phyloP scores from a whole-genome alignment of 1,140 invertebrate genomes.

The Plutomurus gul region DNA sequence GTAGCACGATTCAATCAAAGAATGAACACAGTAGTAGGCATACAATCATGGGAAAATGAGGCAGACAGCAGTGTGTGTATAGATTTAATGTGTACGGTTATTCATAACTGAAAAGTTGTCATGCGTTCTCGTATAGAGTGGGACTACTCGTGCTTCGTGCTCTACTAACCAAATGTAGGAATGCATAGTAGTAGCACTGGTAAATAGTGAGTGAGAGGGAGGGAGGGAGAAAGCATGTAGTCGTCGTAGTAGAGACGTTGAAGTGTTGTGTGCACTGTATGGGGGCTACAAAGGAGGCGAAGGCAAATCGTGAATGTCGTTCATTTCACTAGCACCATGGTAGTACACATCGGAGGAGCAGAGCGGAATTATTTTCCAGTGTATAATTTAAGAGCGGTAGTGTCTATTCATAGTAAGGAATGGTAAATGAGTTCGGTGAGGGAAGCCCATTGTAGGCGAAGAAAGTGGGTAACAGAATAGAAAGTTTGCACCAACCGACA shows the following conservation, averaged over 20 bases:
- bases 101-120: conserved; percentile 6
- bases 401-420: background rate
- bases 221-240: background rate
- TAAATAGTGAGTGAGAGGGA: background rate
- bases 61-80: background rate
- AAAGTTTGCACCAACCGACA: background rate
- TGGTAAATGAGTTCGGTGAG: background rate
- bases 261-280: background rate
- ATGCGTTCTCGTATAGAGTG: conserved; percentile 1
- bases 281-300: background rate
- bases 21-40: no score
- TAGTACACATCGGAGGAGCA: no score
- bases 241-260: background rate
- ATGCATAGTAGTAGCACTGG: background rate
- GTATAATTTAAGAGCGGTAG: background rate
- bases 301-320: background rate
- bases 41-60: background rate
- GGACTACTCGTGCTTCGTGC: no score
- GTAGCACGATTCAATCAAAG: background rate
- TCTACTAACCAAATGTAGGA: background rate
- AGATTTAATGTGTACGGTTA: background rate
- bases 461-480: background rate
- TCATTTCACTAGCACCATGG: background rate
- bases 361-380: background rate
- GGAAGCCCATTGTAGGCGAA: background rate